Evolutionary conservation across 2,113 vertebrate genomes (phyloP), one percentile per base, ranked within the genome.

Genomic region (Donacobius atricapilla): DNA sequence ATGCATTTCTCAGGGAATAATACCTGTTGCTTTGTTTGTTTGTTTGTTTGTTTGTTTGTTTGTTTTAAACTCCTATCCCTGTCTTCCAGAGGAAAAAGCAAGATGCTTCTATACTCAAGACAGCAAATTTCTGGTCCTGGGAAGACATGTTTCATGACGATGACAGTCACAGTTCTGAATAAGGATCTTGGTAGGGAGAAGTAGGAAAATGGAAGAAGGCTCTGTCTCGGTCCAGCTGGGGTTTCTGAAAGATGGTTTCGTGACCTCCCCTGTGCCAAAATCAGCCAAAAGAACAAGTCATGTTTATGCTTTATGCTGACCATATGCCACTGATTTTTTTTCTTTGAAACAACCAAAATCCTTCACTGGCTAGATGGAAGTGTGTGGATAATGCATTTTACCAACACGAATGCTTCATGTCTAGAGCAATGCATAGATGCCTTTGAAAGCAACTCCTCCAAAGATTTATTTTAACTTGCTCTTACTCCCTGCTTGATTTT

Each of bases 401-500:
- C 42, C 68, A 60, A 47, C 63, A 89, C 22, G 1, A 11, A 45
- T 64, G 37, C 44, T 83, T 75, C 72, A 48, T 42, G 33, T 66
- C 48, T 56, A 50, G 39, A 51, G 54, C 16, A 54, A 77, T 91
- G 64, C 60, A 71, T 5, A 69, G 42, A 68, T 35, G 72, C 9
- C 37, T 89, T 87, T 94, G 42, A 87, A 89, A 91, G 53, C 10
- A 73, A 51, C 35, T 56, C 27, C 35, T 83, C 54, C 35, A 35
- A 63, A 84, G 56, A n/a, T 86, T 66, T 89, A 87, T 90, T 92
- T 73, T 77, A 95, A 68, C 75, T 61, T 75, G 79, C 37, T 80
- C 39, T 75, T 81, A 40, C n/a, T 92, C 79, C 40, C 54, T 86
- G 63, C 51, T 90, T 83, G 61, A 69, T 53, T 71, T 92, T 82